Evolutionary conservation across 2,113 vertebrate species (phyloP).

Genomic region (Trematomus loennbergii): DNA sequence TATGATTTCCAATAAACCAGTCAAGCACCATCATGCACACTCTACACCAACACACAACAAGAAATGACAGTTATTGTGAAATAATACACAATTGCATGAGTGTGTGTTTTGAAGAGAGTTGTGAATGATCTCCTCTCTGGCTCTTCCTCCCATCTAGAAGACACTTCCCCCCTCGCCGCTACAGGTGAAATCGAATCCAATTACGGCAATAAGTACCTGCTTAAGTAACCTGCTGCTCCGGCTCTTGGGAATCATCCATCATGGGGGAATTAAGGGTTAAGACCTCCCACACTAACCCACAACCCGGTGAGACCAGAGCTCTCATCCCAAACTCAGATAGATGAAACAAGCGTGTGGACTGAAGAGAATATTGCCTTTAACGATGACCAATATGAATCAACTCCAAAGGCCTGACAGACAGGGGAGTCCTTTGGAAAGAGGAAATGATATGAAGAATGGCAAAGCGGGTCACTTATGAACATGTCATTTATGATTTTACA

Average conservation of each 20-base stretch:
- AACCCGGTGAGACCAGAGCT: background rate
- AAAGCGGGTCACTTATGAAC: background rate
- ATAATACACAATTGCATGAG: background rate
- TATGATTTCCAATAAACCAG: constrained; percentile 24
- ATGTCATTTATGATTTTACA: background rate
- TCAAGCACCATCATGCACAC: background rate
- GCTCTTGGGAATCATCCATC: constrained; percentile 60
- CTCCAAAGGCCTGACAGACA: background rate
- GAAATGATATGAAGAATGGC: background rate
- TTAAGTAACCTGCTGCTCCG: constrained; percentile 66
- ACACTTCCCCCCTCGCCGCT: constrained; percentile 23
- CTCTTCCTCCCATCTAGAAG: constrained; percentile 17
- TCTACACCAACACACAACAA: background rate
- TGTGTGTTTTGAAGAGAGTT: background rate
- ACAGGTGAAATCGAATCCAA: constrained; percentile 75
- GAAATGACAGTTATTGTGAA: background rate
- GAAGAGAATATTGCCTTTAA: background rate
- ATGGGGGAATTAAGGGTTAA: constrained; percentile 55
- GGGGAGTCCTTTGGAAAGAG: constrained; percentile 11
- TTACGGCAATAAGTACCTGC: constrained; percentile 72
- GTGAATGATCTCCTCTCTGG: constrained; percentile 17
- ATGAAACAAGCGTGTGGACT: background rate
- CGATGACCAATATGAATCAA: constrained; percentile 24
- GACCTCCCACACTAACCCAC: constrained; percentile 3
- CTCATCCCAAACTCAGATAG: constrained; percentile 33